These are phyloP conservation scores for Dryobates pubescens DNA, from an alignment of 2,797 vertebrate genomes.

Conservation along the genomic window DNA sequence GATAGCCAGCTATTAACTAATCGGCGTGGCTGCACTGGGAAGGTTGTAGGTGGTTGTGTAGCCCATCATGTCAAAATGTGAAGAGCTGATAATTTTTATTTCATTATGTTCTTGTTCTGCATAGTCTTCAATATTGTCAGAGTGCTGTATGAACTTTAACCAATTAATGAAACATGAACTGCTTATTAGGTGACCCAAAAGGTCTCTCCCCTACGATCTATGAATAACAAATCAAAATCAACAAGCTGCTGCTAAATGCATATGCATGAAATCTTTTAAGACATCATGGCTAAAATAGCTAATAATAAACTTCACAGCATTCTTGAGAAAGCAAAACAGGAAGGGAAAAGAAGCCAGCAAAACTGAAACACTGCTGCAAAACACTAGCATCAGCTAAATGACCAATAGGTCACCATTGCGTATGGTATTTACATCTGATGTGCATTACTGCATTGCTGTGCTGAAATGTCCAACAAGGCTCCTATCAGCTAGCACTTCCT, in stretches of 20 bases:
- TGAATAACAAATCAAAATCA: constrained; percentile 65
- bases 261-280: constrained; percentile 56
- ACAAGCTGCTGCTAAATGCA: constrained; percentile 34
- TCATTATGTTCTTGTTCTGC: constrained; percentile 62
- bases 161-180: constrained; percentile 70
- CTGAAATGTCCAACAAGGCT: constrained; percentile 35
- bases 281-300: constrained; percentile 43
- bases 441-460: constrained; percentile 37
- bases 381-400: constrained; percentile 12
- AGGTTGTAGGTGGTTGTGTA: constrained; percentile 47
- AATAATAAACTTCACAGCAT: constrained; percentile 27
- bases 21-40: not conserved
- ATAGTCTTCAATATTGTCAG: constrained; percentile 52
- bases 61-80: constrained; percentile 29
- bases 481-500: constrained; percentile 4
- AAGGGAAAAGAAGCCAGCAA: constrained; percentile 29
- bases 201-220: constrained; percentile 22
- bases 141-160: constrained; percentile 58
- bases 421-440: constrained; percentile 52
- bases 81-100: constrained; percentile 64
- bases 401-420: constrained; percentile 38
- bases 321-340: constrained; percentile 36
- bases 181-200: constrained; percentile 65
- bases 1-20: constrained; percentile 52
- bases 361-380: constrained; percentile 31